A percentile compares a stretch with the other conserved stretches of the same genome.
These are phyloP conservation scores for Aplochiton taeniatus DNA, from an alignment of 2,797 vertebrate genomes.

Conservation along the genomic window DNA sequence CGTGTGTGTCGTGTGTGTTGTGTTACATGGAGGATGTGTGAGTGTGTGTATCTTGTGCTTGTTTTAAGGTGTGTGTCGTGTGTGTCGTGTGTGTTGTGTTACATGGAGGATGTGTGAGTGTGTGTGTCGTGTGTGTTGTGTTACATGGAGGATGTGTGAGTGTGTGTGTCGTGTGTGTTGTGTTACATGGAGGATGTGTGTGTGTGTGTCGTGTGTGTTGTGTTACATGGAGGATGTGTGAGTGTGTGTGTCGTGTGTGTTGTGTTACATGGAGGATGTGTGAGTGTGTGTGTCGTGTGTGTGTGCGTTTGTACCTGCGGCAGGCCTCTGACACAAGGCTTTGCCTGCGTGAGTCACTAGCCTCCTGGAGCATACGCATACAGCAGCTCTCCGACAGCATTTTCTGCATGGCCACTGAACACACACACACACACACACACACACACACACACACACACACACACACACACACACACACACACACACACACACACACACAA, in stretches of 20 bases:
- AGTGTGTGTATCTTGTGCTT: no score
- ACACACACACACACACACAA: no score
- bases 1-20: no score
- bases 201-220: neutral
- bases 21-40: no score
- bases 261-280: neutral
- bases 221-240: neutral
- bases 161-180: constrained; percentile 2
- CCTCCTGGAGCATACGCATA: constrained; percentile 82
- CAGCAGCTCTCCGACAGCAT: constrained; percentile 87
- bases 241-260: neutral
- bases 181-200: neutral
- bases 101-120: no score
- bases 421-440: neutral
- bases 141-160: neutral
- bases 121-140: no score
- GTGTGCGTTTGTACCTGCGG: constrained; percentile 86
- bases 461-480: neutral
- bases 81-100: no score
- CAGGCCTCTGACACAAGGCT: constrained; percentile 84
- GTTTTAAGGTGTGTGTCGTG: no score
- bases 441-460: constrained; percentile 3
- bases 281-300: neutral
- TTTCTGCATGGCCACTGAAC: constrained; percentile 91
- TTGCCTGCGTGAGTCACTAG: constrained; percentile 81